Evolutionary conservation across 2,888 invertebrate species (phyloP).

Genomic region (Leistus spinibarbis): DNA sequence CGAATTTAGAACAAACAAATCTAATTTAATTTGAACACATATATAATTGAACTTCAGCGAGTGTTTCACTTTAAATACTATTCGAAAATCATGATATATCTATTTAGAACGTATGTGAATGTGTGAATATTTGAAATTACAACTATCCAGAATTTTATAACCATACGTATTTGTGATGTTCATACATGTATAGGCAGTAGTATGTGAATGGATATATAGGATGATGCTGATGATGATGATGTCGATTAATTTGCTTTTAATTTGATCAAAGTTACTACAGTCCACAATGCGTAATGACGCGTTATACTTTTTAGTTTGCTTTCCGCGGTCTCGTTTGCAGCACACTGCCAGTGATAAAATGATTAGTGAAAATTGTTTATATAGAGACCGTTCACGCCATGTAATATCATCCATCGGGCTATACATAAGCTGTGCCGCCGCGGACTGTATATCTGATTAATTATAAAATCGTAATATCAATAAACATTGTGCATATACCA

Average conservation of each 20-base stretch:
- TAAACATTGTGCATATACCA: not conserved
- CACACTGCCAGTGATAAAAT: constrained; percentile 6
- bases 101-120: too few species aligned
- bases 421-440: not conserved
- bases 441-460: constrained; percentile 8
- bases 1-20: too few species aligned
- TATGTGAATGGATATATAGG: not conserved
- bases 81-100: too few species aligned
- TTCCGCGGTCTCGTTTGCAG: not conserved
- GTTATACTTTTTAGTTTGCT: constrained; percentile 10
- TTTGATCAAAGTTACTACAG: constrained; percentile 18
- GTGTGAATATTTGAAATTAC: not conserved
- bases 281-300: constrained; percentile 15
- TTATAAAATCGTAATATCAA: constrained; percentile 9
- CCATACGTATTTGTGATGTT: not conserved
- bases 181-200: not conserved
- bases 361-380: constrained; percentile 8
- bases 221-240: not conserved
- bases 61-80: too few species aligned
- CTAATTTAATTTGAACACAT: too few species aligned
- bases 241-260: constrained; percentile 9
- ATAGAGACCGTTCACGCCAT: not conserved
- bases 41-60: too few species aligned
- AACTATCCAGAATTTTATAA: too few species aligned
- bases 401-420: not conserved